phyloP scores from a whole-genome alignment of 1,140 invertebrate genomes.

The Pseudobourletiella spinata region DNA sequence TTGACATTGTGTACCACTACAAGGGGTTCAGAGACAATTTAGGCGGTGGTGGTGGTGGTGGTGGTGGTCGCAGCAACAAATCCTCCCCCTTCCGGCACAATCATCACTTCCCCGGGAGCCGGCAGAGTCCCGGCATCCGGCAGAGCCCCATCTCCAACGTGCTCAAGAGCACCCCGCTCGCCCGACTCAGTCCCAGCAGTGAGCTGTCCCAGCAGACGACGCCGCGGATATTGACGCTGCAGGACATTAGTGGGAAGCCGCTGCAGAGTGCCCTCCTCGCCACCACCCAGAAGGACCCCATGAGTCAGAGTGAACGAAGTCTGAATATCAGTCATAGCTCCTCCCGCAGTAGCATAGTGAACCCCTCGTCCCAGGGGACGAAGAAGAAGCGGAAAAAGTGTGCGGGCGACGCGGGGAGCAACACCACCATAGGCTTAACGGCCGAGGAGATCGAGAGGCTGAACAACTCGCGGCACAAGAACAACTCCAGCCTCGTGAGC shows the following conservation, averaged over 20 bases:
- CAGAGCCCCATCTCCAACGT: constrained; percentile 44
- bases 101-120: constrained; percentile 31
- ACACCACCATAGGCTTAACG: constrained; percentile 63
- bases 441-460: constrained; percentile 86
- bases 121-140: constrained; percentile 32
- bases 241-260: constrained; percentile 87
- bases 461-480: constrained; percentile 65
- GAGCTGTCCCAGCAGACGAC: constrained; percentile 77
- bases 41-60: constrained; percentile 46
- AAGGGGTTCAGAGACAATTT: constrained; percentile 64
- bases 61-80: constrained; percentile 20
- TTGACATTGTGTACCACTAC: constrained; percentile 93
- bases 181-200: constrained; percentile 79
- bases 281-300: constrained; percentile 47
- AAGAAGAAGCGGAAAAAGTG: constrained; percentile 37
- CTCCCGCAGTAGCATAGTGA: constrained; percentile 29
- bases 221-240: constrained; percentile 77
- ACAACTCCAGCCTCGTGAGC: constrained; percentile 74
- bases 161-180: constrained; percentile 75
- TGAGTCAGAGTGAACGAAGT: constrained; percentile 77
- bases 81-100: constrained; percentile 33
- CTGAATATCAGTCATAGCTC: constrained; percentile 42
- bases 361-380: constrained; percentile 28
- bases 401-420: constrained; percentile 25
- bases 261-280: constrained; percentile 70